phyloP scores from a whole-genome alignment of 2,113 vertebrate species.

The Solea senegalensis region DNA sequence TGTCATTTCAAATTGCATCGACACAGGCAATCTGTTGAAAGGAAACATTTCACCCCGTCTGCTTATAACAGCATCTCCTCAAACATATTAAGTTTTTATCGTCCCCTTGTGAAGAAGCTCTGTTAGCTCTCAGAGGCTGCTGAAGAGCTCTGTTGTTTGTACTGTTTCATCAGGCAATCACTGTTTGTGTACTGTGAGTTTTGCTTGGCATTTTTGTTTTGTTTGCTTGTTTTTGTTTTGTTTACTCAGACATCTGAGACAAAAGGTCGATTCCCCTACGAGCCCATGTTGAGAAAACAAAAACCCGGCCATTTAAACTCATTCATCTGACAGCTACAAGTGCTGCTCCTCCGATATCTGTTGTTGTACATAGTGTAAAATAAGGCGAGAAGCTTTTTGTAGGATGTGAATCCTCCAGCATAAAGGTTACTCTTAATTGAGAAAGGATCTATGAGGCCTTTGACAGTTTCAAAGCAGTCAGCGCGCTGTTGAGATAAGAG shows the following conservation, averaged over 20 bases:
- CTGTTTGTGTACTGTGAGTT: conserved; percentile 19
- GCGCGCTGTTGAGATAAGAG: conserved; percentile 59
- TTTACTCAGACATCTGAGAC: conserved; percentile 58
- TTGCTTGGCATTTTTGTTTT: conserved; percentile 40
- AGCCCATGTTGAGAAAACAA: conserved; percentile 18
- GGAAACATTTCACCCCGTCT: background rate
- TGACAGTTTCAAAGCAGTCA: conserved; percentile 55
- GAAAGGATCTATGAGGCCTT: conserved; percentile 56
- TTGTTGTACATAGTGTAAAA: conserved; percentile 58
- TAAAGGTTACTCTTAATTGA: conserved; percentile 73
- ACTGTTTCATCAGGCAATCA: conserved; percentile 12
- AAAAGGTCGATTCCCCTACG: conserved; percentile 71
- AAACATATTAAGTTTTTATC: conserved; percentile 20
- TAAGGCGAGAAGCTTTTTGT: conserved; percentile 50
- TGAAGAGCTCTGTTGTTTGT: conserved; percentile 25
- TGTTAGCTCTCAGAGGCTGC: conserved; percentile 1
- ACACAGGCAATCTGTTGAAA: background rate
- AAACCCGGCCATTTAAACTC: conserved; percentile 43
- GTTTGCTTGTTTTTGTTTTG: conserved; percentile 43
- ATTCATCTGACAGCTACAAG: conserved; percentile 60
- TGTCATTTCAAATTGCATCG: conserved; percentile 11
- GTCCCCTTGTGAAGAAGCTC: conserved; percentile 12
- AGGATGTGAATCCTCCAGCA: conserved; percentile 42
- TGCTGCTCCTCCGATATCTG: conserved; percentile 24
- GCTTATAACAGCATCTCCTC: conserved; percentile 1